Evolutionary conservation across 2,888 invertebrate genomes (phyloP).

Genomic region (Lasioglossum marginatum): DNA sequence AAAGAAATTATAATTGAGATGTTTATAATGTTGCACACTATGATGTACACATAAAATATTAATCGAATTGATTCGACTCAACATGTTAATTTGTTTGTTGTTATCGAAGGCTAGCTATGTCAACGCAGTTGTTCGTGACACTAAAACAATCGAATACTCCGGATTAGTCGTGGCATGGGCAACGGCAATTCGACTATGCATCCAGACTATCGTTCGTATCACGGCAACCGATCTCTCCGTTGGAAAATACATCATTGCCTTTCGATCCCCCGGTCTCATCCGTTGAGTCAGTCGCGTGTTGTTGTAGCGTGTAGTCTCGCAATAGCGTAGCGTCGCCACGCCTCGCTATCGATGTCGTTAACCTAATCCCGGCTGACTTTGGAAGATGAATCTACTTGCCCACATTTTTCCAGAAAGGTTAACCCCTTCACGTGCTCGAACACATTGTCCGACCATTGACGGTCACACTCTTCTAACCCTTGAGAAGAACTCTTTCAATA

Average conservation of each 20-base stretch:
- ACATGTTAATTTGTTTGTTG: too few species aligned
- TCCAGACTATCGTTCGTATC: neutral
- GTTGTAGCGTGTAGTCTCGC: neutral
- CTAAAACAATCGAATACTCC: too few species aligned
- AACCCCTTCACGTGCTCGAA: neutral
- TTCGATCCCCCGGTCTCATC: neutral
- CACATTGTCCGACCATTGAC: neutral
- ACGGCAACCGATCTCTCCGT: neutral
- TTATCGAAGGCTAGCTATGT: too few species aligned
- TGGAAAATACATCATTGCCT: neutral
- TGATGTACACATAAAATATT: too few species aligned
- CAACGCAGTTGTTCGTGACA: too few species aligned
- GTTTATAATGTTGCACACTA: too few species aligned
- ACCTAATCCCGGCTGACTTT: conserved; percentile 27
- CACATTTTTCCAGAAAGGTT: neutral
- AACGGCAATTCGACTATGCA: neutral
- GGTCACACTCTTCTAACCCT: neutral
- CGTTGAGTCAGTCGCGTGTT: neutral
- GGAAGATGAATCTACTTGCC: neutral
- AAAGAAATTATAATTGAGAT: too few species aligned
- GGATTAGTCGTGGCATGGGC: neutral
- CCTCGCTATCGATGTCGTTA: conserved; percentile 49
- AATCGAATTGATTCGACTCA: too few species aligned
- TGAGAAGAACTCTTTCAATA: neutral
- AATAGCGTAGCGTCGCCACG: conserved; percentile 26